Base-by-base conservation (phyloP, 2,113 vertebrate genomes). In the Talpa occidentalis region DNA sequence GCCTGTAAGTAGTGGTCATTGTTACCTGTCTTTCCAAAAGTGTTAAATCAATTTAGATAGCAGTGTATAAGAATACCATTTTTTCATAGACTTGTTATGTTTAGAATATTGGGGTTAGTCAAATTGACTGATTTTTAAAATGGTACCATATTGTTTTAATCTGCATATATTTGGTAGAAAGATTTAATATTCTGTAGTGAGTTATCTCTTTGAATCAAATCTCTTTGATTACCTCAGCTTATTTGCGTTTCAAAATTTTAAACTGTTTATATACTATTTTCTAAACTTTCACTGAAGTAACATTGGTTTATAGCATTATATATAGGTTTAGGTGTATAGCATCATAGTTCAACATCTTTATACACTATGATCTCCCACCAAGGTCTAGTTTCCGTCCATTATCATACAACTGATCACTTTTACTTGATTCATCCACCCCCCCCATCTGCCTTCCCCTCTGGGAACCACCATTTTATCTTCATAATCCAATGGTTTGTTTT, bases 241-340 rank as follows among this genome's bases (percentile, higher is more conserved):
- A 82, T 30, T 84, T 90, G 37, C 5, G 64, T n/a, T n/a, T 96
- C 16, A 88, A 91, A 91, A 2, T 82, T 95, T 60, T 60, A 26
- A 67, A 60, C 6, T 80, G 52, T 81, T 67, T 91, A 37, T 10
- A 69, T 35, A 21, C 10, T 37, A 37, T 37, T 54, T 54, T 54
- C 2, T 19, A 54, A 19, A 19, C 6, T 56, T 70, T 70, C 35
- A 37, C 40, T 21, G 37, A 37, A 35, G 66, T n/a, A 67, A 37
- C 32, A 22, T 37, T 70, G 67, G 7, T 22, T 70, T 70, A 70
- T 37, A 70, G 37, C 37, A 70, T 40, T 70, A 37, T 40, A 37
- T 40, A 70, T 70, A 22, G 67, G 54, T 54, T 54, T 22, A 56
- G 21, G 21, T 56, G 6, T 56, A 56, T 10, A 40, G 35, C 14